Evolutionary conservation across 2,113 vertebrate species (phyloP).

Genomic region (Thryonomys swinderianus): DNA sequence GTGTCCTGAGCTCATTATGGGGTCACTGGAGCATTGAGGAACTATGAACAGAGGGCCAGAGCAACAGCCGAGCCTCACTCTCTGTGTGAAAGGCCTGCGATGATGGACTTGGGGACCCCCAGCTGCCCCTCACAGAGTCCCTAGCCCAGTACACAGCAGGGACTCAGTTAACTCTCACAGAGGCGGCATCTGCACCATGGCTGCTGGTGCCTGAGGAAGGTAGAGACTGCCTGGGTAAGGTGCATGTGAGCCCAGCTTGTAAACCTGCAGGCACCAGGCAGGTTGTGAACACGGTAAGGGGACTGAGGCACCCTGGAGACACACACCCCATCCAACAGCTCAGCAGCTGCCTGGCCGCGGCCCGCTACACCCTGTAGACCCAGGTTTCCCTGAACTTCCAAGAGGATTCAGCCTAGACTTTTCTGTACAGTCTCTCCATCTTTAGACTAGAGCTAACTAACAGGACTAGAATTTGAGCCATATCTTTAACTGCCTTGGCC

Average conservation of each 20-base stretch:
- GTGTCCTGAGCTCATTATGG: not conserved
- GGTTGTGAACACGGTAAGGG: not conserved
- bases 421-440: not conserved
- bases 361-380: not conserved
- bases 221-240: not conserved
- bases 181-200: not conserved
- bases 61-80: no score
- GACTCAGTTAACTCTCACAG: not conserved
- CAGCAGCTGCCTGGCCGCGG: not conserved
- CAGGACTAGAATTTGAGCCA: not conserved
- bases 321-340: not conserved
- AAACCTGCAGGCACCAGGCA: not conserved
- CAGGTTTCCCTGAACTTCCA: not conserved
- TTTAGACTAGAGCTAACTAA: not conserved
- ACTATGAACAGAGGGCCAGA: not conserved
- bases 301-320: not conserved
- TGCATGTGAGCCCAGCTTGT: not conserved
- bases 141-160: not conserved
- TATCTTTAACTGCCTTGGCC: not conserved
- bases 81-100: not conserved
- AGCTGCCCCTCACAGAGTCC: not conserved
- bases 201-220: not conserved
- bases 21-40: not conserved
- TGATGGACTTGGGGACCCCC: not conserved
- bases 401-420: not conserved